phyloP scores from a whole-genome alignment of 64 coral and sea anemone species.

The Montipora capricornis region DNA sequence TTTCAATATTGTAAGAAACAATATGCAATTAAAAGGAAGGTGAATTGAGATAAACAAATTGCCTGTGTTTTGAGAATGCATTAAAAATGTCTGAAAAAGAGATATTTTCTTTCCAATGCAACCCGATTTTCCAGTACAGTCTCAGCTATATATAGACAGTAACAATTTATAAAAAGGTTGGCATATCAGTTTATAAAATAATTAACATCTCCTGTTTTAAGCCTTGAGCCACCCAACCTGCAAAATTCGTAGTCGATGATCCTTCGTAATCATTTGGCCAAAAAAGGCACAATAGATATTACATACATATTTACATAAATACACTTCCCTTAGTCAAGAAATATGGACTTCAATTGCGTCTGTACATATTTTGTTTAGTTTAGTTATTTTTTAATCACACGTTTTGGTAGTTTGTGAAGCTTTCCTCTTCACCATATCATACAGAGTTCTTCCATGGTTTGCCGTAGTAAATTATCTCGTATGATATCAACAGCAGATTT shows the following conservation, averaged over 20 bases:
- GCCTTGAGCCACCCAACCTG: not conserved
- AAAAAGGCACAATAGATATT: not conserved
- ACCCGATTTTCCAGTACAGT: too few species aligned
- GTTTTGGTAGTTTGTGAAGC: not conserved
- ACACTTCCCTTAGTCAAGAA: not conserved
- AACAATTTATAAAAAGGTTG: too few species aligned
- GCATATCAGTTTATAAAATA: too few species aligned
- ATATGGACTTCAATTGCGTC: not conserved
- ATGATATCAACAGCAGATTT: slow-evolving; percentile 63
- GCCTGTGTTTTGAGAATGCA: too few species aligned
- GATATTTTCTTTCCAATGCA: too few species aligned
- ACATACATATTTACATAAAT: not conserved
- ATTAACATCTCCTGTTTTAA: not conserved
- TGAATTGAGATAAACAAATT: too few species aligned
- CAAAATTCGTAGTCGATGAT: not conserved
- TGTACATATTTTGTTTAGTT: not conserved
- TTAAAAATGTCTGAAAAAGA: too few species aligned
- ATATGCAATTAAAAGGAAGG: too few species aligned
- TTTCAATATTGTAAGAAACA: too few species aligned
- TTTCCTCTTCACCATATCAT: slow-evolving; percentile 65
- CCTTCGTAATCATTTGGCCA: not conserved
- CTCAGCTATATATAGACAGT: too few species aligned
- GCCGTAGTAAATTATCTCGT: slow-evolving; percentile 69
- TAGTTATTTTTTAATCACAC: not conserved
- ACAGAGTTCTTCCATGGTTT: slow-evolving; percentile 82